These are phyloP conservation scores for Danio aesculapii DNA, from an alignment of 2,797 vertebrate genomes.

Conservation along the genomic window DNA sequence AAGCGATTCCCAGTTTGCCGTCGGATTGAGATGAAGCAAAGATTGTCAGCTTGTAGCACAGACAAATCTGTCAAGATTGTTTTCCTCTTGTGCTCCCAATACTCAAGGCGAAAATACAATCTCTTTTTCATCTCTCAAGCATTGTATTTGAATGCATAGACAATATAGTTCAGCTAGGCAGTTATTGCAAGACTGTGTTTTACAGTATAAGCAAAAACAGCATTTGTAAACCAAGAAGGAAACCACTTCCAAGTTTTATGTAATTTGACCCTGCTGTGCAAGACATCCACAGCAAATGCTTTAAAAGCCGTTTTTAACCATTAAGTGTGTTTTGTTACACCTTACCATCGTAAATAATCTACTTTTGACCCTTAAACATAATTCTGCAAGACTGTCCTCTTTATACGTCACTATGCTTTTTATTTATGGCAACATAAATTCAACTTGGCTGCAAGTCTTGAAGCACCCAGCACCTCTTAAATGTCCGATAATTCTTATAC, in stretches of 20 bases:
- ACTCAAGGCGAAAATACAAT: neutral
- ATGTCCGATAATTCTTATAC: neutral
- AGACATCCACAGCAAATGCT: neutral
- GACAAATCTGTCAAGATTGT: slow-evolving; percentile 42
- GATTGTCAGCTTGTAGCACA: slow-evolving; percentile 20
- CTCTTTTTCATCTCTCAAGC: slow-evolving; percentile 8
- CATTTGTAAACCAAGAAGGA: neutral
- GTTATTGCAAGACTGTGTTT: neutral
- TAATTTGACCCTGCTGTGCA: neutral
- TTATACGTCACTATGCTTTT: neutral
- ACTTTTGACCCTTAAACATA: neutral
- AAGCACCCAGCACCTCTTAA: neutral
- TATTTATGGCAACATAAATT: slow-evolving; percentile 30
- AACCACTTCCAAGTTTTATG: neutral
- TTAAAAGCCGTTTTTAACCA: neutral
- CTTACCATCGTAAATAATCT: neutral
- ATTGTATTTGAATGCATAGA: neutral
- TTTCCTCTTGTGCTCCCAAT: slow-evolving; percentile 12
- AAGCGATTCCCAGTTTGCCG: neutral
- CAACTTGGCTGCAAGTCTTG: neutral
- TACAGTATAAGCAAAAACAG: neutral
- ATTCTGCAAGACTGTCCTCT: neutral
- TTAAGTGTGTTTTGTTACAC: neutral
- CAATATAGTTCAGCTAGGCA: neutral
- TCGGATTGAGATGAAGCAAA: slow-evolving; percentile 32